Base-by-base conservation (phyloP, 2,888 invertebrate species). In the Lucinisca nassula region DNA sequence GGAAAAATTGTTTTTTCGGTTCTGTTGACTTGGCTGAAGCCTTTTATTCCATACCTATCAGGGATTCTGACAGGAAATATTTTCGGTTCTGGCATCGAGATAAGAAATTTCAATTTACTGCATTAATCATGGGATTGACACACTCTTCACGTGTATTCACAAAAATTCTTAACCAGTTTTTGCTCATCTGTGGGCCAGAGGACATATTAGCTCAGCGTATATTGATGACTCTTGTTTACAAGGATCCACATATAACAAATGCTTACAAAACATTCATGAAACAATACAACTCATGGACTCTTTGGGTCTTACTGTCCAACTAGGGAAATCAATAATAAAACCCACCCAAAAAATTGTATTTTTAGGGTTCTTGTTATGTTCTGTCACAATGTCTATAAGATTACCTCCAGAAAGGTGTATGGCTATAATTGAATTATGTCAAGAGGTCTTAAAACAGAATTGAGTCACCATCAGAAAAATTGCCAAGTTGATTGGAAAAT, bases 291-390 rank as follows among this genome's bases (percentile, higher is more conserved):
- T n/a, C n/a, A n/a, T n/a, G n/a, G n/a, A 85, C 87, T 6, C 27
- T 78, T 27, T 90, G 70, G 92, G 92, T 6, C 84, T 91, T n/a
- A 82, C 77, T 14, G 76, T 92, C 21, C 76, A 92, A 70, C 79
- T 79, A 38, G 72, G 81, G 1, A 91, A 91, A 79, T 91, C 92
- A 21, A 77, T 83, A n/a, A 76, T 89, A 21, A 30, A 49, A 14
- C 87, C 90, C 0, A 72, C 79, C 27, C 78, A 87, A 79, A 49
- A 85, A 45, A 85, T 91, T 27, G 70, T 76, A 27, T 90, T 89
- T n/a, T n/a, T n/a, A n/a, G n/a, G n/a, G n/a, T n/a, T n/a, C n/a
- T n/a, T n/a, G n/a, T n/a, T n/a, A n/a, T 83, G 90, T 58, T 90
- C 90, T n/a, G n/a, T n/a, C n/a, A n/a, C n/a, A n/a, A n/a, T n/a